Evolutionary conservation across 2,888 invertebrate species (phyloP), one percentile per base, ranked within the genome.

Genomic region (Orthonevra nobilis): DNA sequence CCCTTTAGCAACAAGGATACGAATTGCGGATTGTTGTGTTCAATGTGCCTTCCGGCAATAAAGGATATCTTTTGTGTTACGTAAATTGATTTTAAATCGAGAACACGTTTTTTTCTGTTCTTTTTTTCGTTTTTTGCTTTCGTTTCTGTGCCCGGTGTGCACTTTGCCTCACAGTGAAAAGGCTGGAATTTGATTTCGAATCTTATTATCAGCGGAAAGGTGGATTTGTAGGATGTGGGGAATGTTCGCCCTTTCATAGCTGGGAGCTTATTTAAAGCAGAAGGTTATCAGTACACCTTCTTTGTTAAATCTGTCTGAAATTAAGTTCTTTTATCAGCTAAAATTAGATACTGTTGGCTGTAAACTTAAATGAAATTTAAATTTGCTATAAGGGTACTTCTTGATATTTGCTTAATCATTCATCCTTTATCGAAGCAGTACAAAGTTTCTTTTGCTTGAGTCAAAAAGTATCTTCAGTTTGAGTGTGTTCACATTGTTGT

Each of bases 41-140:
- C 72, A 72, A 72, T 72, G 72, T 77, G 64, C 64, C 72, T 77
- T 60, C 64, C 72, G 60, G 77, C 72, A 72, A 77, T 77, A 77
- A 77, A 72, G 77, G 77, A 77, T 72, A 72, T 77, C 64, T 72
- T 77, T 77, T 77, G 63, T 77, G 72, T 77, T 64, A 72, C 72
- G 60, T 72, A 77, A 77, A 77, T 77, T 77, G 72, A 60, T 77
- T 77, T 77, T 66, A 72, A 77, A 72, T 72, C 72, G 77, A 40
- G 64, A 72, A 66, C 52, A 64, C 60, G 46, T 54, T 77, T 75
- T 69, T 64, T 38, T 54, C n/a, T n/a, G n/a, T 54, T 15, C 26
- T 9, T n/a, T 14, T 30, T 46, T 61, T 12, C n/a, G 19, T 36
- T 36, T 20, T 10, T 36, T 34, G 20, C 40, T 10, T 44, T 44